Evolutionary conservation across 23 tunicate species (phyloP), one percentile per base, ranked within the genome.

Genomic region (Phallusia fumigata): DNA sequence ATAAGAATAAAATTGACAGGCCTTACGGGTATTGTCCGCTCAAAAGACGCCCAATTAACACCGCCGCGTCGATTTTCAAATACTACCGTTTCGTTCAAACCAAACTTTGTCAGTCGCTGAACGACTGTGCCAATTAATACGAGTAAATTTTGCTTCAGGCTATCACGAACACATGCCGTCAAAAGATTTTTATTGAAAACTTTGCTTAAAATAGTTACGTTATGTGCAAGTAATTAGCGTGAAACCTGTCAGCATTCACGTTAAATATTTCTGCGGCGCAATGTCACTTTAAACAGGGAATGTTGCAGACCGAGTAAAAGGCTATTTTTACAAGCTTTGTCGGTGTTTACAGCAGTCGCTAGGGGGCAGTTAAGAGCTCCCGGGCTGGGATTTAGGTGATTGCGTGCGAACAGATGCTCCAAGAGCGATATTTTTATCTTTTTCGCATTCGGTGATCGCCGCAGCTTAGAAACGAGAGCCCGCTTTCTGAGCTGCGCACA

Each of bases 401-500:
- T 58, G 69, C 69, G 69, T 58, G 69, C 69, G 69, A 58, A 58
- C 69, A 58, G 69, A 58, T 58, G 58, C 69, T 16, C 69, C 69
- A 58, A 58, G 69, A 8, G 69, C 69, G 69, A 58, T 58, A 58
- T 58, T 58, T 58, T 58, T 58, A 58, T 58, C 69, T 58, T 58
- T 58, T 58, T 58, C 69, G 26, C 16, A 58, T 58, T 58, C 69
- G 69, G 69, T 58, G 69, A 16, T 58, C 69, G 69, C 69, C 69
- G 16, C 69, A 58, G 69, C 11, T 58, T 22, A 58, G 69, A 24
- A 58, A 58, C 69, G 69, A 58, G 69, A 58, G 69, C 69, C 3
- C 26, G 69, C 28, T 16, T 58, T 58, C 69, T 58, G 16, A 58
- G 69, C 26, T 8, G 69, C 69, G 69, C 69, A 16, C 11, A 5